phyloP scores from a whole-genome alignment of 2,797 vertebrate species.

The Pseudomugil tenellus region DNA sequence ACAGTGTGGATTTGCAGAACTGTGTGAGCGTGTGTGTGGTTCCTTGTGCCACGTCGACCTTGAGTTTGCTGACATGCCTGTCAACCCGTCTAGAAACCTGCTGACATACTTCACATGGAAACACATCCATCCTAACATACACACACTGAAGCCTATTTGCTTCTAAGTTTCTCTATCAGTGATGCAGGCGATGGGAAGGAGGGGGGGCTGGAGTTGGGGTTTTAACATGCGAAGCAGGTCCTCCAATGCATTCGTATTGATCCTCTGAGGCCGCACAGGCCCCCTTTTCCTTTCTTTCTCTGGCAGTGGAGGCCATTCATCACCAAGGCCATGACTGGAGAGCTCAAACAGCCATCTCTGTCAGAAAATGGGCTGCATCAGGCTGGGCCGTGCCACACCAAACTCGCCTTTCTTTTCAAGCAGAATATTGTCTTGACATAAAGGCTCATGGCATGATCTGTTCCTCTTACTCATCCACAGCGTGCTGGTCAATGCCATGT shows the following conservation, averaged over 20 bases:
- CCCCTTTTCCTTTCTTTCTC: conserved; percentile 72
- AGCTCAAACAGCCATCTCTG: conserved; percentile 78
- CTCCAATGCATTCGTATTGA: conserved; percentile 78
- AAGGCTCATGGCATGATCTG: conserved; percentile 52
- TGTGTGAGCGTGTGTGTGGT: conserved; percentile 35
- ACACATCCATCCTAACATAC: conserved; percentile 46
- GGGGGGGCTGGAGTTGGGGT: conserved; percentile 49
- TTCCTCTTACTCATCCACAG: conserved; percentile 59
- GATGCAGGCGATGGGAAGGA: conserved; percentile 58
- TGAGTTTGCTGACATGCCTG: conserved; percentile 79
- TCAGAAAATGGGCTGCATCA: conserved; percentile 65
- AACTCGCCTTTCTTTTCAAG: conserved; percentile 61
- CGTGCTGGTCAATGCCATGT: conserved; percentile 54
- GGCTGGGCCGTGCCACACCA: conserved; percentile 47
- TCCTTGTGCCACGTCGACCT: conserved; percentile 66
- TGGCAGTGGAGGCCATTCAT: conserved; percentile 81
- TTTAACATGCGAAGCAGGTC: conserved; percentile 83
- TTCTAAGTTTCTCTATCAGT: conserved; percentile 74
- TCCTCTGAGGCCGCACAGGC: conserved; percentile 78
- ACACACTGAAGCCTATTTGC: conserved; percentile 51
- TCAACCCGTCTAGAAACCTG: conserved; percentile 75
- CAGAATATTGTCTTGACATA: conserved; percentile 60
- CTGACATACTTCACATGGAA: conserved; percentile 77
- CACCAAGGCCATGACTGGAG: conserved; percentile 79
- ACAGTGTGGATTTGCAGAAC: conserved; percentile 55